Percentiles rank a stretch among this genome's conserved stretches.
Conservation (phyloP, 1,140 invertebrate genomes). For the Brachionus rotundiformis region DNA sequence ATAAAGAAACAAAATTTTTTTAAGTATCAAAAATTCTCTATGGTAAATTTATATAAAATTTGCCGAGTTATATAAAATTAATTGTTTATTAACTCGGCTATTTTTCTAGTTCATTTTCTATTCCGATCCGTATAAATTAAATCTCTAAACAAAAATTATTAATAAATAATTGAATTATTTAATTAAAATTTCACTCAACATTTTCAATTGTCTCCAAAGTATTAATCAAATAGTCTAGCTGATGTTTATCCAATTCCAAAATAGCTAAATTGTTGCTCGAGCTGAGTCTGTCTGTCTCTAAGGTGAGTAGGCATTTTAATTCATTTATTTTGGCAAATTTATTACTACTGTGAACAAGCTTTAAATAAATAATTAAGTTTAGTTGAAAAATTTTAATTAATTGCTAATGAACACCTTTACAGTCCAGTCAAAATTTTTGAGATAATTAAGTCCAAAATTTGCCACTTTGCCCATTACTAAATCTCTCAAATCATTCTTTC, state of each 20-base stretch:
- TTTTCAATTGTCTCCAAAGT: conserved; percentile 33
- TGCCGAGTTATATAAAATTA: background rate
- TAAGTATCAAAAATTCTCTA: background rate
- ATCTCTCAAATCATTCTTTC: conserved; percentile 16
- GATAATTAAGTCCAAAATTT: background rate
- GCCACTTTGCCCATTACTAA: background rate
- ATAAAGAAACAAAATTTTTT: background rate
- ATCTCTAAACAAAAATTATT: conserved; percentile 3
- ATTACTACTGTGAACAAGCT: conserved; percentile 14
- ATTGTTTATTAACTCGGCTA: background rate
- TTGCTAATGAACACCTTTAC: background rate
- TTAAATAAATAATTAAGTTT: conserved; percentile 6
- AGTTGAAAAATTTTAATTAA: no score
- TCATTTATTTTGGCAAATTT: conserved; percentile 17
- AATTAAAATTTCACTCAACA: background rate
- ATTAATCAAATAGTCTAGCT: conserved; percentile 24
- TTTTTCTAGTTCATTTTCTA: background rate
- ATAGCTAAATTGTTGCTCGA: background rate
- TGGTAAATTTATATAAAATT: background rate
- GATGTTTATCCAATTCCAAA: background rate
- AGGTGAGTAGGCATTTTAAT: background rate
- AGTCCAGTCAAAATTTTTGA: conserved; percentile 22
- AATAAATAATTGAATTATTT: background rate
- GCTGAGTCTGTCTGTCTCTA: background rate
- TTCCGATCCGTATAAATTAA: background rate